Evolutionary conservation across 2,113 vertebrate genomes (phyloP), one percentile per base, ranked within the genome.

Genomic region (Rhizomys pruinosus): DNA sequence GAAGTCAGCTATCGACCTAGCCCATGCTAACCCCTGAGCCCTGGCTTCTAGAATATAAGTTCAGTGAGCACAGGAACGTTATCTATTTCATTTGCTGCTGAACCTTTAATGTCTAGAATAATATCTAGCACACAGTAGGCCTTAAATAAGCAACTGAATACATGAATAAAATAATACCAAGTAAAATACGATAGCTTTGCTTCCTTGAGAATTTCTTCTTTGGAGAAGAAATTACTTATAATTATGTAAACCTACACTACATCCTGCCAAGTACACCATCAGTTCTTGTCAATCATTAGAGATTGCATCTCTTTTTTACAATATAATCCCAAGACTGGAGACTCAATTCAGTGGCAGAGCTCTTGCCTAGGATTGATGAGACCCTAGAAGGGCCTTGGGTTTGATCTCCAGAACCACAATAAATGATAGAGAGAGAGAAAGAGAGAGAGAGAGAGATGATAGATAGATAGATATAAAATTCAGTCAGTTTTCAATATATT

Each of bases 141-240:
- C 84, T 92, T 89, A 68, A 57, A 93, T 73, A 81, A 95, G 37
- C 17, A 89, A 88, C 23, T 90, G 59, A 80, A 69, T 91, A n/a
- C 68, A 86, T 82, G 34, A 88, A 66, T 71, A 85, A 92, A 74
- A 57, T 22, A 73, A 42, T 37, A 37, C 27, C 17, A 52, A 78
- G n/a, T 71, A 73, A 94, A 81, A 64, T 52, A 66, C 69, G 64
- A 0, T 64, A 63, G 39, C 32, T 84, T 47, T 87, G 25, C 20
- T 76, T 8, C 76, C 16, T 71, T 52, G 11, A 86, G 66, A 68
- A 71, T 80, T 86, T n/a, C 89, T 85, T 52, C 25, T 47, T 82
- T 44, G 32, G 76, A 29, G n/a, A 4, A 61, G 22, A 52, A 52
- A 52, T 52, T 52, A 52, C 47, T 52, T 52, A 42, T 64, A 87